Conservation (phyloP, 2,888 invertebrate genomes). For the Cetonia aurata region DNA sequence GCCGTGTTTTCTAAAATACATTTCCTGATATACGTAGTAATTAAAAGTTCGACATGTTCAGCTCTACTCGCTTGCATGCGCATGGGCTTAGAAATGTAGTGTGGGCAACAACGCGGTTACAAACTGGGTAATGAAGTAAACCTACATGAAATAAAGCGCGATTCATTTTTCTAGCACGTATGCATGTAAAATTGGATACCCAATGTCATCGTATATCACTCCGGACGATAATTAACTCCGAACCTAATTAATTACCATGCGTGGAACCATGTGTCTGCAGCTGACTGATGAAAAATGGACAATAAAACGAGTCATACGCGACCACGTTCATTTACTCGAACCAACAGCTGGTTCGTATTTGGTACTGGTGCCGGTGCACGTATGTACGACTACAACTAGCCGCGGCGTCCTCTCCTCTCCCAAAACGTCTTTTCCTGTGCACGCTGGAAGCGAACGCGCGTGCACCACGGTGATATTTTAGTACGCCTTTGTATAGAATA, state of each 20-base stretch:
- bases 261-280: conserved; percentile 56
- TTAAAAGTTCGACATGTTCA: too few species aligned
- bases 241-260: conserved; percentile 57
- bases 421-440: conserved; percentile 9
- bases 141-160: conserved; percentile 23
- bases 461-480: conserved; percentile 8
- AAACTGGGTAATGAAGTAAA: conserved; percentile 22
- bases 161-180: conserved; percentile 37
- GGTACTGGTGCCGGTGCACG: conserved; percentile 42
- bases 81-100: neutral
- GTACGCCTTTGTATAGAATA: conserved; percentile 10
- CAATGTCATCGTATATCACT: conserved; percentile 52
- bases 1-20: too few species aligned
- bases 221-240: conserved; percentile 55
- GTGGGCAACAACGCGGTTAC: neutral
- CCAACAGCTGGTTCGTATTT: conserved; percentile 56
- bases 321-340: conserved; percentile 53
- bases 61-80: neutral
- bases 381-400: conserved; percentile 11
- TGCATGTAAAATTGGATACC: conserved; percentile 41
- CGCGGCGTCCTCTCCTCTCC: conserved; percentile 23
- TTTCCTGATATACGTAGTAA: too few species aligned
- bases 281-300: conserved; percentile 58
- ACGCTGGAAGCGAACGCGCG: conserved; percentile 8
- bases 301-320: conserved; percentile 54